Conservation (phyloP, 2,797 vertebrate species). For the Philypnodon macrostomus region DNA sequence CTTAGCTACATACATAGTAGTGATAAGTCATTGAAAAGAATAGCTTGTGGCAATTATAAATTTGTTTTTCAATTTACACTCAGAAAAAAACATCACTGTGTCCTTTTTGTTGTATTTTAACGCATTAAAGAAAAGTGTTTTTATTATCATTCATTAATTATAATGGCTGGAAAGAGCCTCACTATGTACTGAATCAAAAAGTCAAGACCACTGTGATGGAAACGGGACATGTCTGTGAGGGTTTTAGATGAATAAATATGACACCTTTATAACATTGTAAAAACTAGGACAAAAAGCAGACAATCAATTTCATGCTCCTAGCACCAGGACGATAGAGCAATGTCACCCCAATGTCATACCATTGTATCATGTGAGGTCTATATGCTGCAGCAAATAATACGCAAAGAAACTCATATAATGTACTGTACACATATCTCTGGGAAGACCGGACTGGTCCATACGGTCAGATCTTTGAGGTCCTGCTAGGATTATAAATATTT, state of each 20-base stretch:
- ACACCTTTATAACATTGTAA: slow-evolving; percentile 18
- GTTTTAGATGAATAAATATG: slow-evolving; percentile 1
- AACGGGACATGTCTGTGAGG: slow-evolving; percentile 12
- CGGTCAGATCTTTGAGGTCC: slow-evolving; percentile 63
- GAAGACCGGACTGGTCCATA: slow-evolving; percentile 28
- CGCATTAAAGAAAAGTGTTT: too few relatives aligned
- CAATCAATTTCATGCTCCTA: slow-evolving; percentile 43
- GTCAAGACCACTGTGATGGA: slow-evolving; percentile 7
- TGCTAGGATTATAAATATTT: too few relatives aligned
- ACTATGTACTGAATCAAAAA: background rate
- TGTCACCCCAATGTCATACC: slow-evolving; percentile 28
- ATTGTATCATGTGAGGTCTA: slow-evolving; percentile 23
- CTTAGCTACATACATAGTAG: too few relatives aligned
- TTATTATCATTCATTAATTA: too few relatives aligned
- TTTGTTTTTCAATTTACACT: too few relatives aligned
- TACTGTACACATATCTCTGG: slow-evolving; percentile 18
- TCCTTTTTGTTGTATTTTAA: too few relatives aligned
- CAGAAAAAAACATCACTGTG: too few relatives aligned
- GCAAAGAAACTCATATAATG: background rate
- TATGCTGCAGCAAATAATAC: slow-evolving; percentile 15
- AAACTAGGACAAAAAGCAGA: slow-evolving; percentile 43
- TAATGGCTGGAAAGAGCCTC: too few relatives aligned
- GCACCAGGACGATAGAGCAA: slow-evolving; percentile 39
- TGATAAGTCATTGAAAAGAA: too few relatives aligned
- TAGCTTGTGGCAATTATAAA: too few relatives aligned